Evolutionary conservation across 2,113 vertebrate species (phyloP).

Genomic region (Crotalus tigris): DNA sequence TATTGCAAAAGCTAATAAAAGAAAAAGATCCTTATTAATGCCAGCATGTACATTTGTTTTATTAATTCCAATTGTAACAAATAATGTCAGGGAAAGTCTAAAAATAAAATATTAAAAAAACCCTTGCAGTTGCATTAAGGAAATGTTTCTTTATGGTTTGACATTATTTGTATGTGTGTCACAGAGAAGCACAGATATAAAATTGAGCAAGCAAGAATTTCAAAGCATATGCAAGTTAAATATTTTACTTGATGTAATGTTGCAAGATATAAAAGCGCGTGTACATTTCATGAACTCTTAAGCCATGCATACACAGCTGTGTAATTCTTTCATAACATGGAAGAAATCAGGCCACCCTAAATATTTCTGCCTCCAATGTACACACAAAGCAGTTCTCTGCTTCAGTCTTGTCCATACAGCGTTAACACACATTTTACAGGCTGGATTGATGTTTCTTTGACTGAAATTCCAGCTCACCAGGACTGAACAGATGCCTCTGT

Average conservation of each 20-base stretch:
- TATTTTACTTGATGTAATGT: constrained; percentile 19
- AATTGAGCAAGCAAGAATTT: not conserved
- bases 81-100: not conserved
- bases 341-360: not conserved
- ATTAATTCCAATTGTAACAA: not conserved
- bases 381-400: not conserved
- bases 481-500: not conserved
- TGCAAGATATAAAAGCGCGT: constrained; percentile 1
- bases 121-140: not conserved
- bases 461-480: not conserved
- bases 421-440: not conserved
- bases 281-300: not conserved
- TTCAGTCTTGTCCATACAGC: not conserved
- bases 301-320: not conserved
- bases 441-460: not conserved
- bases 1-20: not conserved
- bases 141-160: not conserved
- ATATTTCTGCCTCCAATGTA: not conserved
- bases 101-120: not conserved
- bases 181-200: not conserved
- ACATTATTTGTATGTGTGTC: not conserved
- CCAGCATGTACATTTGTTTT: not conserved
- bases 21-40: not conserved
- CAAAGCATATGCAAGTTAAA: not conserved
- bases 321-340: not conserved